A percentile compares a stretch with the other conserved stretches of the same genome.
Conservation (phyloP, 2,113 vertebrate species). For the Sigmodon hispidus region DNA sequence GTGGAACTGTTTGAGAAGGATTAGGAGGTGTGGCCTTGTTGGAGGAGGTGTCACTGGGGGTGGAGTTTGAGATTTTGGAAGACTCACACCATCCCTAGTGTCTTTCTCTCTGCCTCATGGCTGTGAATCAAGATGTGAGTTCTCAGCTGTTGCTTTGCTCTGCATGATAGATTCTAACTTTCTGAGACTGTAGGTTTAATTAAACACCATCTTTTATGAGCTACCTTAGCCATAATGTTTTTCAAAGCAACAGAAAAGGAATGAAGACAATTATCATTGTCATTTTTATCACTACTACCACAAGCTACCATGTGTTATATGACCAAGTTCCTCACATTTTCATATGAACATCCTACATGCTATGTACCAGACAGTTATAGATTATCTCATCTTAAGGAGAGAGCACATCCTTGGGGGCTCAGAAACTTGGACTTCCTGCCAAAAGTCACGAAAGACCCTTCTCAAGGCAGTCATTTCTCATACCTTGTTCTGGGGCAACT, state of each 20-base stretch:
- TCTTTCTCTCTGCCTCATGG: not conserved
- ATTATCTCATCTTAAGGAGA: not conserved
- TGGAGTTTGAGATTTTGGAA: not conserved
- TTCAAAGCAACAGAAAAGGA: not conserved
- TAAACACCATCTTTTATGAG: not conserved
- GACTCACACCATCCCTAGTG: not conserved
- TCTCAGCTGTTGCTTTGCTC: not conserved
- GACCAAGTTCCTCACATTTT: not conserved
- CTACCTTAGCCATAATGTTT: not conserved
- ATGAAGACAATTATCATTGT: not conserved
- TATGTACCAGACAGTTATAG: not conserved
- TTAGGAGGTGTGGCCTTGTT: not conserved
- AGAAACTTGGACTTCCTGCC: not conserved
- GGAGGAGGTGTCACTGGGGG: not conserved
- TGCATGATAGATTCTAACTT: not conserved
- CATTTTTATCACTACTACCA: not conserved
- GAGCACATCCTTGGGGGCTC: no score
- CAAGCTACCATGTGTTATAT: not conserved
- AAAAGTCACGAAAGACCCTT: not conserved
- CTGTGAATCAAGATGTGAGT: not conserved
- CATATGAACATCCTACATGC: not conserved
- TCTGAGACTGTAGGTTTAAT: not conserved
- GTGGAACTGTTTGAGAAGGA: not conserved
- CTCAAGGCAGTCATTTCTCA: not conserved
- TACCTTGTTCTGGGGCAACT: rapidly evolving